Evolutionary conservation across 1,140 invertebrate species (phyloP).

Genomic region (Zophobas morio): DNA sequence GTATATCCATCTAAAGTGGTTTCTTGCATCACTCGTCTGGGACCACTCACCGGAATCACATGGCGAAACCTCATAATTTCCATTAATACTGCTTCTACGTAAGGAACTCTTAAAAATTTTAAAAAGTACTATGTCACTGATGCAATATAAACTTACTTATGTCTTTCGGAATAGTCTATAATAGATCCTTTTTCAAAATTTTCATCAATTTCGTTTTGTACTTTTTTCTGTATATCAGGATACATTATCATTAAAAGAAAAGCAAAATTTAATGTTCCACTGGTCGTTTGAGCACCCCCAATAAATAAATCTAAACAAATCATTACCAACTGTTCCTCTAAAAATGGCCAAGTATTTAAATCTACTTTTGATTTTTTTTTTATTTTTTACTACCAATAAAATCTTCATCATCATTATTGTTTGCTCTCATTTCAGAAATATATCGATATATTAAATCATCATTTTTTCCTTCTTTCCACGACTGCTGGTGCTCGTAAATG

Average conservation of each 20-base stretch:
- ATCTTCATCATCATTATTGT: slow-evolving; percentile 50
- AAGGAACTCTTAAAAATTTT: slow-evolving; percentile 70
- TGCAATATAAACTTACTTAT: slow-evolving; percentile 35
- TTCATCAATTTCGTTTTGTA: slow-evolving; percentile 85
- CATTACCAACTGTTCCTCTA: slow-evolving; percentile 80
- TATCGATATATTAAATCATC: slow-evolving; percentile 86
- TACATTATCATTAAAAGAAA: slow-evolving; percentile 84
- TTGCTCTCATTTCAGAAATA: slow-evolving; percentile 76
- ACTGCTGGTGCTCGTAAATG: slow-evolving; percentile 75
- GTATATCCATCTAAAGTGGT: slow-evolving; percentile 72
- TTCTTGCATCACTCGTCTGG: slow-evolving; percentile 73
- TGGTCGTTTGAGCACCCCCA: slow-evolving; percentile 87
- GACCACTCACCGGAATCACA: slow-evolving; percentile 75
- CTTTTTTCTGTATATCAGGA: slow-evolving; percentile 85
- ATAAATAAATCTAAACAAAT: slow-evolving; percentile 87
- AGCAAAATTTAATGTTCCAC: slow-evolving; percentile 82
- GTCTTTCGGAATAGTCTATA: slow-evolving; percentile 24
- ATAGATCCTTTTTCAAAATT: slow-evolving; percentile 76
- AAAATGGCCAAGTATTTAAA: slow-evolving; percentile 56
- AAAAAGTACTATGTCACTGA: not conserved
- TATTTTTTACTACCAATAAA: slow-evolving; percentile 51
- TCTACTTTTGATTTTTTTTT: slow-evolving; percentile 13
- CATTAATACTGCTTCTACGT: slow-evolving; percentile 74
- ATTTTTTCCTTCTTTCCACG: slow-evolving; percentile 68
- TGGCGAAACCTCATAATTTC: slow-evolving; percentile 71